These are phyloP conservation scores for Scaptomyza polygonia DNA, from an alignment of 2,888 invertebrate species.

Conservation along the genomic window DNA sequence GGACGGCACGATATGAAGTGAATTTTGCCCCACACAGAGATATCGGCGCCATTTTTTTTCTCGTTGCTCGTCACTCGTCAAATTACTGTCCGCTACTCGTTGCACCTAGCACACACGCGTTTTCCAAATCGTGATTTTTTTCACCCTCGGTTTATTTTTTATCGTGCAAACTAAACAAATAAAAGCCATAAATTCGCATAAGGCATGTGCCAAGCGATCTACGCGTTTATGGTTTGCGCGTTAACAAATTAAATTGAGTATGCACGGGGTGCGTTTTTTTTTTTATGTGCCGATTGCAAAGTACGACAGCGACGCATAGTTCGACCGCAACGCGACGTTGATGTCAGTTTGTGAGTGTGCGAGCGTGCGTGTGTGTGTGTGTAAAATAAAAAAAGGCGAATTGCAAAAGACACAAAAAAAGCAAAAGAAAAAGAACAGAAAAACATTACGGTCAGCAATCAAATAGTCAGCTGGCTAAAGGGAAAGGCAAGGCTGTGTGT, in stretches of 20 bases:
- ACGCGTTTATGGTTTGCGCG: not conserved
- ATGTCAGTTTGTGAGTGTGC: slow-evolving; percentile 45
- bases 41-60: slow-evolving; percentile 64
- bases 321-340: slow-evolving; percentile 57
- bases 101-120: slow-evolving; percentile 66
- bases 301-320: slow-evolving; percentile 65
- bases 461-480: slow-evolving; percentile 34
- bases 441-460: slow-evolving; percentile 40
- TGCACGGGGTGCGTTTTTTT: slow-evolving; percentile 47
- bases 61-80: slow-evolving; percentile 49
- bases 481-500: slow-evolving; percentile 28
- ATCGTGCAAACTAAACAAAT: slow-evolving; percentile 42
- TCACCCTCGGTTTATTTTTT: slow-evolving; percentile 63
- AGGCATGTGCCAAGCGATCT: slow-evolving; percentile 16
- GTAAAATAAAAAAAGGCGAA: slow-evolving; percentile 45
- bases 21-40: slow-evolving; percentile 28
- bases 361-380: slow-evolving; percentile 27
- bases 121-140: slow-evolving; percentile 75
- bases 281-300: slow-evolving; percentile 50
- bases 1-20: not conserved
- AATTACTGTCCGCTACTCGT: slow-evolving; percentile 53
- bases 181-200: slow-evolving; percentile 18
- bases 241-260: slow-evolving; percentile 18
- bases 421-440: slow-evolving; percentile 33
- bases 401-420: slow-evolving; percentile 61